phyloP scores from a whole-genome alignment of 2,113 vertebrate species.

The Solenodon paradoxus region DNA sequence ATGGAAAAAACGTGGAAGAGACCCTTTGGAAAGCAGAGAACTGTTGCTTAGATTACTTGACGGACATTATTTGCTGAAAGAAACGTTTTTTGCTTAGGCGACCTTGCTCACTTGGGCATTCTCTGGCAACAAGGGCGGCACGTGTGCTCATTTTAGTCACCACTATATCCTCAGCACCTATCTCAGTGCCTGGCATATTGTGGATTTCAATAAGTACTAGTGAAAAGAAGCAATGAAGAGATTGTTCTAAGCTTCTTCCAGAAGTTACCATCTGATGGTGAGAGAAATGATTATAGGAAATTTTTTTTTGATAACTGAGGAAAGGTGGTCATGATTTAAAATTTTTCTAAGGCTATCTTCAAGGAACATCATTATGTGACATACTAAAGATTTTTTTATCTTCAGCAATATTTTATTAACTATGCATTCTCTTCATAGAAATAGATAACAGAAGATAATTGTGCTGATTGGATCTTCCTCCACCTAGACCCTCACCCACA shows the following conservation, averaged over 20 bases:
- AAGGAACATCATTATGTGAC: not conserved
- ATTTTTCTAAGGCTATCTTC: not conserved
- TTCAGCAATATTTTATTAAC: not conserved
- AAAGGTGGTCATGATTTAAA: not conserved
- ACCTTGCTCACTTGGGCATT: not conserved
- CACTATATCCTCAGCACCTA: not conserved
- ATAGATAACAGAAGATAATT: not conserved
- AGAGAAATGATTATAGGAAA: not conserved
- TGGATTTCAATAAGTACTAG: not conserved
- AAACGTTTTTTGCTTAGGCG: not conserved
- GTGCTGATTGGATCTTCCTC: not conserved
- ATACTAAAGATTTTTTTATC: constrained; percentile 2
- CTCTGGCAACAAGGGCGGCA: not conserved
- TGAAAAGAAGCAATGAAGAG: not conserved
- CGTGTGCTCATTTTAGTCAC: not conserved
- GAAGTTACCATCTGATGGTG: not conserved
- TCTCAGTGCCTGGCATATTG: not conserved
- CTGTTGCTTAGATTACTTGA: not conserved
- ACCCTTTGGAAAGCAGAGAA: not conserved
- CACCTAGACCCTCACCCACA: not conserved
- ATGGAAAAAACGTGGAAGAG: not conserved
- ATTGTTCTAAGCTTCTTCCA: not conserved
- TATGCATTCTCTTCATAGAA: not conserved
- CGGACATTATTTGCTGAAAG: not conserved
- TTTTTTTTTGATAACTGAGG: not conserved